Conservation (phyloP, 2,797 vertebrate genomes). For the Carapus acus region DNA sequence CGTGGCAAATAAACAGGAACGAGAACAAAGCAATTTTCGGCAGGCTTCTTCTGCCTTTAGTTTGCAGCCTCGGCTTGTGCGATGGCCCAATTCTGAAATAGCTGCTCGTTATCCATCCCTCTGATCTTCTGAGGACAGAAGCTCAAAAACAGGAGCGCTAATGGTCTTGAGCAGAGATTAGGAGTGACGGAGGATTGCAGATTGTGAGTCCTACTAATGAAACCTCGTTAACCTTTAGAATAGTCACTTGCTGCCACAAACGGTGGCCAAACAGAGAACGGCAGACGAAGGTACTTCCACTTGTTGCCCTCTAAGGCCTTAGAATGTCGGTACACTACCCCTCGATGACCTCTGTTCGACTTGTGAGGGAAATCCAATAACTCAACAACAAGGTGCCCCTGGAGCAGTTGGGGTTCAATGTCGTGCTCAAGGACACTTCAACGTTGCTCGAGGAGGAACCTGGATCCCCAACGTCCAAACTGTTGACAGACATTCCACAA, state of each 20-base stretch:
- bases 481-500: too few species aligned
- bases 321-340: too few species aligned
- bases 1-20: constrained; percentile 41
- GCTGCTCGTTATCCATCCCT: constrained; percentile 65
- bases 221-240: constrained; percentile 38
- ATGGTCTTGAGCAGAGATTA: constrained; percentile 55
- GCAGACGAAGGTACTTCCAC: constrained; percentile 1
- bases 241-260: constrained; percentile 12
- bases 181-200: constrained; percentile 25
- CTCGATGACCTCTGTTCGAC: too few species aligned
- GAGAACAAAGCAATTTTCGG: constrained; percentile 58
- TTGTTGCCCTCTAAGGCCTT: background rate
- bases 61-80: constrained; percentile 30
- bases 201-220: constrained; percentile 31
- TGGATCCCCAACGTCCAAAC: too few species aligned
- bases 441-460: too few species aligned
- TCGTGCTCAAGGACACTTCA: too few species aligned
- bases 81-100: constrained; percentile 60
- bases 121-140: constrained; percentile 64
- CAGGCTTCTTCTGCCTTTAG: constrained; percentile 21
- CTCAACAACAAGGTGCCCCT: too few species aligned
- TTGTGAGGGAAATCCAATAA: too few species aligned
- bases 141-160: constrained; percentile 49
- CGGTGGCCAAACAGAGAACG: too few species aligned
- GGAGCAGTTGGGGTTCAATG: too few species aligned